Conservation (phyloP, 2,797 vertebrate genomes). For the Masticophis lateralis region DNA sequence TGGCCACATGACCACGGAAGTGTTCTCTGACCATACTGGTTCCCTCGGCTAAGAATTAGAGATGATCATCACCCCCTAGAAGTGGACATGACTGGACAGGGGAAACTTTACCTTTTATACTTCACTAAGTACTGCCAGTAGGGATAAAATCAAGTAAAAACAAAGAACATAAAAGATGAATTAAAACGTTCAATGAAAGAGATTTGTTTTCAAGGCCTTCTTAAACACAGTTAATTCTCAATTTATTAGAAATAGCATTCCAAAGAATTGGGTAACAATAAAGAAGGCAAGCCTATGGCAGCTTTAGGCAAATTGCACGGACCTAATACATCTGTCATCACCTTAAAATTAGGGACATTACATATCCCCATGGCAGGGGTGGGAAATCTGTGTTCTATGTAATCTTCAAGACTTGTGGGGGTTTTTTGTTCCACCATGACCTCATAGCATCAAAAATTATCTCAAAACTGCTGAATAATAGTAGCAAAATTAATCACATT, state of each 20-base stretch:
- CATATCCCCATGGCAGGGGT: neutral
- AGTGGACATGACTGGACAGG: neutral
- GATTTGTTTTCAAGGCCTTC: neutral
- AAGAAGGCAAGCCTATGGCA: neutral
- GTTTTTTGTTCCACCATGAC: neutral
- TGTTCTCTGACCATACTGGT: neutral
- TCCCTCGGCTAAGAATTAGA: neutral
- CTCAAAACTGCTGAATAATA: neutral
- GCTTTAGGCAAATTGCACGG: neutral
- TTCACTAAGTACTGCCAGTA: neutral
- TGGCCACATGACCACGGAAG: neutral
- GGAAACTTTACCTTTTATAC: neutral
- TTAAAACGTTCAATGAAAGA: neutral
- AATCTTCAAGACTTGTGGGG: neutral
- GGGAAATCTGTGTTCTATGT: neutral
- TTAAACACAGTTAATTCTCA: neutral
- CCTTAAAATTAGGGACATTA: neutral
- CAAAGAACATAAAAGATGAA: neutral
- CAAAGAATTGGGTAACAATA: neutral
- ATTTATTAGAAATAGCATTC: neutral
- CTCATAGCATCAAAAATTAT: neutral
- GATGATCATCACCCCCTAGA: neutral
- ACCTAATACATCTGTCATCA: neutral
- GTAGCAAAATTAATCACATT: neutral
- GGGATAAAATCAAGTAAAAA: neutral